phyloP scores from a whole-genome alignment of 2,797 vertebrate species.

The Pitangus sulphuratus region DNA sequence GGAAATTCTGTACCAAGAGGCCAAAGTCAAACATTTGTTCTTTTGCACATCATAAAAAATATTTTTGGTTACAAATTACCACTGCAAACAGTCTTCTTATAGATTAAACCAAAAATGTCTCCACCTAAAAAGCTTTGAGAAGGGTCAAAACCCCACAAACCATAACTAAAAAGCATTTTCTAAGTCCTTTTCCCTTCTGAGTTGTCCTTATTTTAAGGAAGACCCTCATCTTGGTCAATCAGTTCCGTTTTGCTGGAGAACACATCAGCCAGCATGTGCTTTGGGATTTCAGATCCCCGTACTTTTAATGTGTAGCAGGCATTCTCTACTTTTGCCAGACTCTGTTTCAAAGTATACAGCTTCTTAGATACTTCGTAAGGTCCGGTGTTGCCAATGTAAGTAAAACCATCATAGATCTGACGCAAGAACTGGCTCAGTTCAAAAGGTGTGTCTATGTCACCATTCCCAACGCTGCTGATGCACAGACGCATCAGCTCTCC shows the following conservation, averaged over 20 bases:
- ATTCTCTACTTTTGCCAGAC: slow-evolving; percentile 96
- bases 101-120: slow-evolving; percentile 51
- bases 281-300: slow-evolving; percentile 95
- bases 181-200: neutral
- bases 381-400: slow-evolving; percentile 95
- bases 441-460: slow-evolving; percentile 97
- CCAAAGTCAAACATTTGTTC: neutral
- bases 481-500: slow-evolving; percentile 98
- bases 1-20: neutral
- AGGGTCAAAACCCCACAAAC: slow-evolving; percentile 16
- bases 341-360: slow-evolving; percentile 93
- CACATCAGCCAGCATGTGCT: slow-evolving; percentile 96
- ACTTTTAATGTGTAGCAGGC: slow-evolving; percentile 94
- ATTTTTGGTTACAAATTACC: slow-evolving; percentile 40
- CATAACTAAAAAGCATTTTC: slow-evolving; percentile 12
- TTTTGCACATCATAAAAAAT: slow-evolving; percentile 16
- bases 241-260: slow-evolving; percentile 88
- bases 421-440: slow-evolving; percentile 94
- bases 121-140: slow-evolving; percentile 53
- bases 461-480: slow-evolving; percentile 95
- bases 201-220: slow-evolving; percentile 76
- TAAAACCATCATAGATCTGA: slow-evolving; percentile 95
- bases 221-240: slow-evolving; percentile 90
- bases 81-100: slow-evolving; percentile 33
- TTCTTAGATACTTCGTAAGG: slow-evolving; percentile 98